phyloP scores from a whole-genome alignment of 1,140 invertebrate species.

The Lordiphosa mommai region DNA sequence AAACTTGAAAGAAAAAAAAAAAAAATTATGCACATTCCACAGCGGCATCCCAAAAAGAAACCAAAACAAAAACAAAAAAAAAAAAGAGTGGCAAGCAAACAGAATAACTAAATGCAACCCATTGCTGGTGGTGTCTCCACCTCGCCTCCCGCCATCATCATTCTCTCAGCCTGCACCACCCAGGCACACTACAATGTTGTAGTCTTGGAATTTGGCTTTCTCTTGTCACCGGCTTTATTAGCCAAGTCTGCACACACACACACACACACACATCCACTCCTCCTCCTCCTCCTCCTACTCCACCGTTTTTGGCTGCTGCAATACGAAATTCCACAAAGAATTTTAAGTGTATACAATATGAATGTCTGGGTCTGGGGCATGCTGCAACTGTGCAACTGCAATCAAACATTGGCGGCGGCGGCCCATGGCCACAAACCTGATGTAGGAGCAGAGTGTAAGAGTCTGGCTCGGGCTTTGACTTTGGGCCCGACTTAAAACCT shows the following conservation, averaged over 20 bases:
- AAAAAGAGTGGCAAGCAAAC: slow-evolving; percentile 55
- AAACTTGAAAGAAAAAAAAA: slow-evolving; percentile 14
- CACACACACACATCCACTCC: slow-evolving; percentile 15
- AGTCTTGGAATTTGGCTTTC: slow-evolving; percentile 71
- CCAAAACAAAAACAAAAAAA: slow-evolving; percentile 26
- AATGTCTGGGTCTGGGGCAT: slow-evolving; percentile 63
- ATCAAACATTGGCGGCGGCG: slow-evolving; percentile 42
- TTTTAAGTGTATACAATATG: slow-evolving; percentile 73
- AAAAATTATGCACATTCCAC: slow-evolving; percentile 72
- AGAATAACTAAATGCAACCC: slow-evolving; percentile 65
- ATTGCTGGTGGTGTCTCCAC: slow-evolving; percentile 5
- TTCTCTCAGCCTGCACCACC: slow-evolving; percentile 26
- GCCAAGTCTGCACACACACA: slow-evolving; percentile 53
- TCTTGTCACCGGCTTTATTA: slow-evolving; percentile 75
- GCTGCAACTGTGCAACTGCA: slow-evolving; percentile 30
- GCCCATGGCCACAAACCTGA: slow-evolving; percentile 55
- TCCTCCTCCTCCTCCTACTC: neutral
- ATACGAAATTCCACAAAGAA: slow-evolving; percentile 66
- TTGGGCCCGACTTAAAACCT: slow-evolving; percentile 10
- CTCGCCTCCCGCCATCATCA: neutral
- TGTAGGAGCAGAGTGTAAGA: slow-evolving; percentile 57
- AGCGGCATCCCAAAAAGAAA: slow-evolving; percentile 72
- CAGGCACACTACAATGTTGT: slow-evolving; percentile 63
- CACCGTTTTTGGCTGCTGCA: slow-evolving; percentile 50
- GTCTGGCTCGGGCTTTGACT: slow-evolving; percentile 26